phyloP scores from a whole-genome alignment of 1,140 invertebrate species.

The Drosophila sproati region DNA sequence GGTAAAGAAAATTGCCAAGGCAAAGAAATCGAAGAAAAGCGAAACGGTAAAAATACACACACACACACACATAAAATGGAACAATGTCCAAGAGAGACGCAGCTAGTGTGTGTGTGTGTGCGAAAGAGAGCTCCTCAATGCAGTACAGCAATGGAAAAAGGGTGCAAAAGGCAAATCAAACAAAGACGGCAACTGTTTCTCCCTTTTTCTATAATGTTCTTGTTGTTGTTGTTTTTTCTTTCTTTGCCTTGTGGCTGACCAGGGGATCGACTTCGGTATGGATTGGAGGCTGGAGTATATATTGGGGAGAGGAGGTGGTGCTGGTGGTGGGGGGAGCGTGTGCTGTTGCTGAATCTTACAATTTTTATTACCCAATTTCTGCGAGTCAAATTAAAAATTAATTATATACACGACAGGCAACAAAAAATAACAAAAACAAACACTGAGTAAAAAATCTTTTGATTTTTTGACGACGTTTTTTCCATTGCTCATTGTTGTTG shows the following conservation, averaged over 20 bases:
- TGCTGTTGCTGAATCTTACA: conserved; percentile 60
- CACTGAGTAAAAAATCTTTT: conserved; percentile 58
- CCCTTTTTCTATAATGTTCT: conserved; percentile 1
- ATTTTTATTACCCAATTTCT: conserved; percentile 81
- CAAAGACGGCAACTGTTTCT: conserved; percentile 42
- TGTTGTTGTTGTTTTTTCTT: conserved; percentile 7
- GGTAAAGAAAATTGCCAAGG: conserved; percentile 27
- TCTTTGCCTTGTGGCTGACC: conserved; percentile 42
- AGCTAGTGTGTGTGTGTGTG: conserved; percentile 7
- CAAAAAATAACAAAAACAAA: conserved; percentile 42
- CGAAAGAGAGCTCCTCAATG: conserved; percentile 1
- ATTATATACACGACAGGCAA: conserved; percentile 66
- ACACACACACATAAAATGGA: not conserved
- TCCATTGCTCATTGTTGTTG: conserved; percentile 37
- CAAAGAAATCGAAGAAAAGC: conserved; percentile 63
- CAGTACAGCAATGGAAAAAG: conserved; percentile 17
- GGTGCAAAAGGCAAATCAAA: conserved; percentile 60
- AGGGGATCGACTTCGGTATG: conserved; percentile 10
- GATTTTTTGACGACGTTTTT: conserved; percentile 73
- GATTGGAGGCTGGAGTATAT: not conserved
- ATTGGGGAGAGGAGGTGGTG: not conserved
- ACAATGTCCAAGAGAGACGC: conserved; percentile 14
- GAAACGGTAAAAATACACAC: conserved; percentile 43
- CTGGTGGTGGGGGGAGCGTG: not conserved
- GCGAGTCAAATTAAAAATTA: conserved; percentile 80